These are phyloP conservation scores for Sweltsa coloradensis DNA, from an alignment of 1,140 invertebrate species.

Conservation along the genomic window DNA sequence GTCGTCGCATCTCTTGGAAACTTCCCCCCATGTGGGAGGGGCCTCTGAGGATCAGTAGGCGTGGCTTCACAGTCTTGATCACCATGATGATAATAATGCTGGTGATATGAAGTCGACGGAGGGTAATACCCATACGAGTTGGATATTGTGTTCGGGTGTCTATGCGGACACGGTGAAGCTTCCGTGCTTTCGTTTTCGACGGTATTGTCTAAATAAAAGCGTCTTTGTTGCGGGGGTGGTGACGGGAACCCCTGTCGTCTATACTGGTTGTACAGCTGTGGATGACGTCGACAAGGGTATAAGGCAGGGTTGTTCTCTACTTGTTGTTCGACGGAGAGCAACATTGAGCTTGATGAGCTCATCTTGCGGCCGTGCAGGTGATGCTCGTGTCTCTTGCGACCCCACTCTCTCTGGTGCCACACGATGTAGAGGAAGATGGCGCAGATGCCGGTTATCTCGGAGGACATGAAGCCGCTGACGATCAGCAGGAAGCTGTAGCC, in stretches of 20 bases:
- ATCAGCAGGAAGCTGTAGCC: slow-evolving; percentile 75
- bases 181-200: slow-evolving; percentile 5
- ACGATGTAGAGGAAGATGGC: slow-evolving; percentile 79
- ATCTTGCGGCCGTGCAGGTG: slow-evolving; percentile 3
- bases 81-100: slow-evolving; percentile 1
- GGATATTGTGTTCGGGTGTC: too few relatives aligned
- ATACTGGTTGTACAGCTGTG: background rate
- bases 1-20: slow-evolving; percentile 35
- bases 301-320: background rate
- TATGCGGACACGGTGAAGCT: slow-evolving; percentile 4
- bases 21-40: background rate
- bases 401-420: slow-evolving; percentile 40
- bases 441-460: slow-evolving; percentile 70
- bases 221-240: slow-evolving; percentile 10
- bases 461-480: slow-evolving; percentile 68
- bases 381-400: slow-evolving; percentile 2
- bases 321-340: slow-evolving; percentile 1
- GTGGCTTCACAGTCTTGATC: slow-evolving; percentile 7
- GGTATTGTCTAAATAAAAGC: slow-evolving; percentile 19
- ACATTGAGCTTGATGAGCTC: background rate
- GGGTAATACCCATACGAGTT: too few relatives aligned
- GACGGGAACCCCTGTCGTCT: background rate
- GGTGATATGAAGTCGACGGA: too few relatives aligned
- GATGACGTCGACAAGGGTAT: slow-evolving; percentile 2
- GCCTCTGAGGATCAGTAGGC: background rate